Conservation (phyloP, 2,113 vertebrate species). For the Bubo scandiacus region DNA sequence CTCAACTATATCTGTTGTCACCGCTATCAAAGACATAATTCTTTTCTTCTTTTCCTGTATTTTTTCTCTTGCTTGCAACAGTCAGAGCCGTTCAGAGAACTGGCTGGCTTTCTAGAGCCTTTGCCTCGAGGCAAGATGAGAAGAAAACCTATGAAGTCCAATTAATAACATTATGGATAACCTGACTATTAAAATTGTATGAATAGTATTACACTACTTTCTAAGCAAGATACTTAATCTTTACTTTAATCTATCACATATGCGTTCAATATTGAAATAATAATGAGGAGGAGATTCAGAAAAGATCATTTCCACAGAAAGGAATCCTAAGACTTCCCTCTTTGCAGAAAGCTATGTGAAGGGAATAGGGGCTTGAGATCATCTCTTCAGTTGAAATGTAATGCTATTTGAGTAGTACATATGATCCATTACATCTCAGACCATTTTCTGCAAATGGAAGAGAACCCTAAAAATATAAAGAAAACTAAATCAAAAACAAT, state of each 20-base stretch:
- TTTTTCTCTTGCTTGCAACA: not conserved
- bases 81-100: not conserved
- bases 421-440: not conserved
- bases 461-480: not conserved
- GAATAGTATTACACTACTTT: not conserved
- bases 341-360: not conserved
- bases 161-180: not conserved
- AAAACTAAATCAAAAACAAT: not conserved
- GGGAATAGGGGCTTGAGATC: not conserved
- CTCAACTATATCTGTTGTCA: not conserved
- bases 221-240: not conserved
- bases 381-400: not conserved
- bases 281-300: not conserved
- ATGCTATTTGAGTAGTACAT: not conserved
- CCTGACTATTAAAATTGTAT: not conserved
- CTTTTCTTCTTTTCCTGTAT: not conserved
- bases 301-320: not conserved
- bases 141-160: not conserved
- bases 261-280: not conserved
- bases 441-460: not conserved
- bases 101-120: not conserved
- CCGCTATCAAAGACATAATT: not conserved
- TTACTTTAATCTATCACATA: not conserved
- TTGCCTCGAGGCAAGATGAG: not conserved
- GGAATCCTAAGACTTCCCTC: not conserved